phyloP scores from a whole-genome alignment of 1,140 invertebrate genomes.

The Papilio helenus region DNA sequence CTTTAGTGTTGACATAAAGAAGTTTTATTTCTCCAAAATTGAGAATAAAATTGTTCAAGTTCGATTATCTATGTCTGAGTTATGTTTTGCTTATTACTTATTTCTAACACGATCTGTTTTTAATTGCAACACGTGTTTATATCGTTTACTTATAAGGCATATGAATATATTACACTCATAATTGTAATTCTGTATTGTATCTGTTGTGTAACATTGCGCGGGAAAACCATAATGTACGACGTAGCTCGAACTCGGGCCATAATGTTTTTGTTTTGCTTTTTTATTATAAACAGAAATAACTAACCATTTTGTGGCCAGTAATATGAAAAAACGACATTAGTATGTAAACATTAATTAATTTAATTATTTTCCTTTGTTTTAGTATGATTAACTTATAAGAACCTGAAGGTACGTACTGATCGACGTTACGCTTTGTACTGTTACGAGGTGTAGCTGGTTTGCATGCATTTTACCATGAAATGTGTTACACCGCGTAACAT shows the following conservation, averaged over 20 bases:
- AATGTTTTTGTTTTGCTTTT: not conserved
- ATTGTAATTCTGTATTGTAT: not conserved
- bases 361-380: not conserved
- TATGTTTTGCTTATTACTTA: not conserved
- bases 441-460: no score
- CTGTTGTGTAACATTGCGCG: slow-evolving; percentile 17
- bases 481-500: no score
- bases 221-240: slow-evolving; percentile 14
- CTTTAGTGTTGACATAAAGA: no score
- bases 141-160: not conserved
- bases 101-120: not conserved
- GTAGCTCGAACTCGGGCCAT: not conserved
- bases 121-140: not conserved
- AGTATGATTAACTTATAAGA: not conserved
- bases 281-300: not conserved
- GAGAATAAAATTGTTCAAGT: no score
- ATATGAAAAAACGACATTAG: not conserved
- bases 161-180: not conserved
- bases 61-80: not conserved
- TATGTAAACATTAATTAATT: not conserved
- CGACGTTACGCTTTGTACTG: no score
- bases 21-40: no score
- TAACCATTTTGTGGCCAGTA: not conserved
- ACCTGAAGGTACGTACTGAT: not conserved
- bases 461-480: no score